Conservation (phyloP, 2,888 invertebrate species). For the Eupelmus urozonus region DNA sequence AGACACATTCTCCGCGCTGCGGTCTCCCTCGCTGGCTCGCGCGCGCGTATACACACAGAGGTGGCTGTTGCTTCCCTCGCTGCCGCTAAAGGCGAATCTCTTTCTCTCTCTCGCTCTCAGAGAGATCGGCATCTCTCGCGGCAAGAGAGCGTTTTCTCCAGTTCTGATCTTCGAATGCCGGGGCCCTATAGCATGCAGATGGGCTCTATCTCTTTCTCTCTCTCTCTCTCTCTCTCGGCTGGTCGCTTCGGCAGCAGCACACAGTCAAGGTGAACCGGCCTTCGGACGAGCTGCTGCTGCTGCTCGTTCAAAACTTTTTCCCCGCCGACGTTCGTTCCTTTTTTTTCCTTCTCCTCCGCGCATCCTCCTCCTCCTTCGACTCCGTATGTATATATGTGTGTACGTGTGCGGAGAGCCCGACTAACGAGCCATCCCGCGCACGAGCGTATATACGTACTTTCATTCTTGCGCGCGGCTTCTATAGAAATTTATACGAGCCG, state of each 20-base stretch:
- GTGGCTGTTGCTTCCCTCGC: neutral
- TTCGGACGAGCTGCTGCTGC: conserved; percentile 61
- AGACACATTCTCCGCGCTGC: conserved; percentile 13
- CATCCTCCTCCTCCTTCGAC: conserved; percentile 34
- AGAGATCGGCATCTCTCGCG: conserved; percentile 53
- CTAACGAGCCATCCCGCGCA: conserved; percentile 70
- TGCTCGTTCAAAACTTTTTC: conserved; percentile 63
- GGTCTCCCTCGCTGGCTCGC: conserved; percentile 7
- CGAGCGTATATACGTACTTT: conserved; percentile 12
- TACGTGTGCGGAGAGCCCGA: conserved; percentile 63
- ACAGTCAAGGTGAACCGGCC: conserved; percentile 77
- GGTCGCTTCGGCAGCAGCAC: conserved; percentile 63
- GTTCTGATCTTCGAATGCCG: conserved; percentile 61
- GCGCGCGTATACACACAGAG: neutral
- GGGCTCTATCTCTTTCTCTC: conserved; percentile 45
- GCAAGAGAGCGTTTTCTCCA: conserved; percentile 52
- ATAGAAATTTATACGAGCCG: conserved; percentile 47
- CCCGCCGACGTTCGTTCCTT: conserved; percentile 45
- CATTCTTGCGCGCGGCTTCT: conserved; percentile 35
- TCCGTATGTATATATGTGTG: conserved; percentile 56
- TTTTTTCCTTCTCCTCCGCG: conserved; percentile 50
- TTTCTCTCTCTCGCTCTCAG: conserved; percentile 19
- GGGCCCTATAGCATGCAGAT: conserved; percentile 68
- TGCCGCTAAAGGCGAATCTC: conserved; percentile 42
- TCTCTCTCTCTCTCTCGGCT: conserved; percentile 29